Percentiles rank a stretch among this genome's conserved stretches.
Evolutionary conservation across 2,113 vertebrate species (phyloP).

Genomic region (Ptilonorhynchus violaceus): DNA sequence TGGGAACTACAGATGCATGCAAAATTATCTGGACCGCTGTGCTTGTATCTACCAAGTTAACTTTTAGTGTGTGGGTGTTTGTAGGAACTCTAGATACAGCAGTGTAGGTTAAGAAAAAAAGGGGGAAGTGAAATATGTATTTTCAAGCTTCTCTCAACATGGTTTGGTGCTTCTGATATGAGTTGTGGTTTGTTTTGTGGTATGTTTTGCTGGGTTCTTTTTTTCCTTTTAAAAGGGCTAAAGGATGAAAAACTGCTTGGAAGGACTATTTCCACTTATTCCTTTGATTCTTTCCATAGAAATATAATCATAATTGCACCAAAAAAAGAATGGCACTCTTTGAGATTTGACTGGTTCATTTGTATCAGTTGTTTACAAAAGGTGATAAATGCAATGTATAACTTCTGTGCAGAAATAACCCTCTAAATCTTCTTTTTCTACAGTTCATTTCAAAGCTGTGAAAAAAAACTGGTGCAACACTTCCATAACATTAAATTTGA

Average conservation of each 20-base stretch:
- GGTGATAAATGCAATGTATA: conserved; percentile 12
- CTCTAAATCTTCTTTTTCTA: conserved; percentile 20
- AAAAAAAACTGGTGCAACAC: conserved; percentile 69
- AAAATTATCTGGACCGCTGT: neutral
- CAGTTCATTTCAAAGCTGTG: conserved; percentile 17
- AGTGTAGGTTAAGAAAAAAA: neutral
- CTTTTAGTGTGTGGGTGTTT: neutral
- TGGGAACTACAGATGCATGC: neutral
- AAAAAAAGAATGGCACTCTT: neutral
- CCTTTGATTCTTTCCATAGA: conserved; percentile 23
- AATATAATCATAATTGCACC: conserved; percentile 33
- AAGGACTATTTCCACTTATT: conserved; percentile 5
- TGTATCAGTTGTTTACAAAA: conserved; percentile 10
- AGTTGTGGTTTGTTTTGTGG: neutral
- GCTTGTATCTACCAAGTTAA: neutral
- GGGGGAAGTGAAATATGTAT: neutral
- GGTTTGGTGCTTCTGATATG: neutral
- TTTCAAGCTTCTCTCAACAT: neutral
- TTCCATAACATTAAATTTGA: conserved; percentile 82
- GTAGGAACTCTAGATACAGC: neutral
- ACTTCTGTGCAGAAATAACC: neutral
- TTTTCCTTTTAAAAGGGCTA: neutral
- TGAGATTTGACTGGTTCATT: conserved; percentile 18
- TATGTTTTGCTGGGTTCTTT: neutral
- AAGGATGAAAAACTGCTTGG: conserved; percentile 14